Evolutionary conservation across 2,888 invertebrate genomes (phyloP).

Genomic region (Noctua janthina): DNA sequence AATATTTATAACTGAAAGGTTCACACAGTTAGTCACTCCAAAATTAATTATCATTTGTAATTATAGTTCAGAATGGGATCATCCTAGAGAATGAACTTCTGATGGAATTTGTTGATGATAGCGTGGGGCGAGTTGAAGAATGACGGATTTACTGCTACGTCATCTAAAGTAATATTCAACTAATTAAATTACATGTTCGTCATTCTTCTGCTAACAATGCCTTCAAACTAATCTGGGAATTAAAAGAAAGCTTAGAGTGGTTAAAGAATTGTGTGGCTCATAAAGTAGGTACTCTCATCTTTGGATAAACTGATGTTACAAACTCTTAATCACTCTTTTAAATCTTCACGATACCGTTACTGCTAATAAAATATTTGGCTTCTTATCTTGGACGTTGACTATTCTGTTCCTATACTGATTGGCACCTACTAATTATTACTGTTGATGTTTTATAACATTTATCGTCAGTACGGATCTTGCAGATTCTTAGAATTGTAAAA

Average conservation of each 20-base stretch:
- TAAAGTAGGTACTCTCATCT: neutral
- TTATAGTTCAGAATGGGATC: constrained; percentile 51
- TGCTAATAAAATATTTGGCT: neutral
- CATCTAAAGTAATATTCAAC: constrained; percentile 51
- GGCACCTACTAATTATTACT: constrained; percentile 2
- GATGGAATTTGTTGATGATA: constrained; percentile 54
- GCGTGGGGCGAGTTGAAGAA: constrained; percentile 31
- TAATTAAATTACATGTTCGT: constrained; percentile 54
- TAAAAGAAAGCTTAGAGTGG: constrained; percentile 8
- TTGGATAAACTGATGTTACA: neutral
- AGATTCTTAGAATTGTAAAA: neutral
- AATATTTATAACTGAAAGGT: constrained; percentile 51
- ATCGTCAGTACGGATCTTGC: constrained; percentile 17
- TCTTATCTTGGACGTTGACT: neutral
- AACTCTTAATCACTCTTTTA: neutral
- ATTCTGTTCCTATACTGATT: constrained; percentile 13
- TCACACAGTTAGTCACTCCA: constrained; percentile 36
- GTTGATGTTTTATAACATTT: constrained; percentile 21
- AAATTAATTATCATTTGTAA: constrained; percentile 55
- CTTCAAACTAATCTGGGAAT: constrained; percentile 24
- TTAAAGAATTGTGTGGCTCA: constrained; percentile 2
- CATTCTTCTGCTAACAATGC: constrained; percentile 52
- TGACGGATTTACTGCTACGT: constrained; percentile 37
- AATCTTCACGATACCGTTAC: neutral
- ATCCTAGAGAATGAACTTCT: constrained; percentile 33